Percentiles rank a stretch among this genome's conserved stretches.
phyloP scores from a whole-genome alignment of 1,140 invertebrate genomes.

The Pentalonia nigronervosa region DNA sequence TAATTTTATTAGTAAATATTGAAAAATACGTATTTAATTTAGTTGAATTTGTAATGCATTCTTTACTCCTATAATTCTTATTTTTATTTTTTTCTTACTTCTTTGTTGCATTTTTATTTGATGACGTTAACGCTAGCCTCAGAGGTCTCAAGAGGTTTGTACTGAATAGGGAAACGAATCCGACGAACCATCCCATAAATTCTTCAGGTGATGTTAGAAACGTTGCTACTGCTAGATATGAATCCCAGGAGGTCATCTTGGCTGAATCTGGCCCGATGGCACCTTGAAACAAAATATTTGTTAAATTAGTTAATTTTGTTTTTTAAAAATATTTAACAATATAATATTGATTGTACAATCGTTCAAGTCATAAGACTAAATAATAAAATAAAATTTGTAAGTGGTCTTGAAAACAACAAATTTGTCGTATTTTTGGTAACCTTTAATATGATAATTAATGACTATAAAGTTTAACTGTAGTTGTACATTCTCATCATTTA shows the following conservation, averaged over 20 bases:
- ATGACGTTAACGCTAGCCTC: conserved; percentile 42
- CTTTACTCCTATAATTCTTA: neutral
- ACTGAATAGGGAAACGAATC: conserved; percentile 53
- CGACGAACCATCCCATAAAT: conserved; percentile 56
- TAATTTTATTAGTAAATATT: neutral
- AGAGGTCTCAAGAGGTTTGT: conserved; percentile 47
- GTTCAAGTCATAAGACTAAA: neutral
- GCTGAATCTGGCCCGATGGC: conserved; percentile 47
- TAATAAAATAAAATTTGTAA: neutral
- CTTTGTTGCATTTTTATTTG: conserved; percentile 26
- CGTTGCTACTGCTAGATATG: conserved; percentile 53
- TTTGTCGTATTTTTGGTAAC: neutral
- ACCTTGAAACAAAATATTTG: conserved; percentile 1
- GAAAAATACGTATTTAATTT: neutral
- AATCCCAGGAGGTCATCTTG: conserved; percentile 57
- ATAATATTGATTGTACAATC: neutral
- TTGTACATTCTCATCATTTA: neutral
- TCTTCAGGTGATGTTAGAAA: conserved; percentile 53
- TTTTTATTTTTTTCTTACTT: conserved; percentile 18
- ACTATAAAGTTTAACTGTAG: neutral
- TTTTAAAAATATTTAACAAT: neutral
- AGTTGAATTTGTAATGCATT: neutral
- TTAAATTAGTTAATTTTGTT: neutral
- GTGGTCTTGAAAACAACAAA: neutral
- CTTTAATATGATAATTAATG: neutral